Evolutionary conservation across 2,797 vertebrate species (phyloP), one percentile per base, ranked within the genome.

Genomic region (Sebastes reedi): DNA sequence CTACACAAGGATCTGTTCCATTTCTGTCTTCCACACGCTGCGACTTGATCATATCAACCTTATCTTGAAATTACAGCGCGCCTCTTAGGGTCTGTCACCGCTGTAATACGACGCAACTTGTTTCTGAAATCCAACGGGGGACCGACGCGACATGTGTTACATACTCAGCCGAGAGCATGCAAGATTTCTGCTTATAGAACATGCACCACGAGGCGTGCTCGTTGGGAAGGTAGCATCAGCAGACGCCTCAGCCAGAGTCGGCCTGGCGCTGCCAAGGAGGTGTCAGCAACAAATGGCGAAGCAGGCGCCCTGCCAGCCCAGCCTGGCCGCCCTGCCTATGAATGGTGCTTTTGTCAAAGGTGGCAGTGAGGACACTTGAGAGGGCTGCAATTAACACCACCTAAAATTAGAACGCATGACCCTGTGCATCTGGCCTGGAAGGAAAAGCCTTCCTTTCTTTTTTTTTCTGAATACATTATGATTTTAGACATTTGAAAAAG

Each of bases 311-410:
- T 59, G 88, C 91, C 92, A 93, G 82, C 76, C 59, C 27, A 14
- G 71, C 88, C 94, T 94, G 83, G 87, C 86, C n/a, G 79, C 71
- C 77, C 85, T 86, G 90, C 81, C 88, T 80, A 83, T 91, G 79
- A 91, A 85, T 75, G 87, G 91, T 86, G 87, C 90, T 90, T 93
- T 94, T 95, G 93, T 95, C 92, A 90, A 94, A 93, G 87, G 91
- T 94, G 95, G 92, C 94, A 95, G 91, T 94, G 87, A 96, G 95
- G 96, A 96, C 95, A 95, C 92, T 91, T 89, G 91, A 95, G 94
- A 88, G 91, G 93, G 85, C 86, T 83, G 89, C 93, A 95, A 97
- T 97, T 96, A 96, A 92, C 94, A 91, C 85, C 80, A 84, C 88
- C 95, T 96, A 95, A 97, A 96, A 95, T 95, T 96, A 94, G 93